Conservation (phyloP, 2,113 vertebrate species). For the Bos indicus region DNA sequence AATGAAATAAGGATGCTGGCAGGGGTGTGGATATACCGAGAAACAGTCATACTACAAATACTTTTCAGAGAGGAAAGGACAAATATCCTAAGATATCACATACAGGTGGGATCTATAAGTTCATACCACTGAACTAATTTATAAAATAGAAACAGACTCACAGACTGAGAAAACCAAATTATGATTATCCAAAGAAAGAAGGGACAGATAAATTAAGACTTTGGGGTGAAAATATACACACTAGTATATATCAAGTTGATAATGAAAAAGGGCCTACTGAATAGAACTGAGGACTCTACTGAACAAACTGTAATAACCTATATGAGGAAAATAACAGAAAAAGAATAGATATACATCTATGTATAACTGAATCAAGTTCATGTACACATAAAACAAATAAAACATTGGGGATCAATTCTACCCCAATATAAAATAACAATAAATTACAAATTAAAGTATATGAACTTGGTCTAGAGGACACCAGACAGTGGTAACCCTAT, state of each 20-base stretch:
- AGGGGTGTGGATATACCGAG: fast-evolving
- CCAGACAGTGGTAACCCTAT: background rate
- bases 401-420: background rate
- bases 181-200: background rate
- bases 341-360: background rate
- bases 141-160: background rate
- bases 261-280: background rate
- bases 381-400: background rate
- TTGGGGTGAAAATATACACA: background rate
- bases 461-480: background rate
- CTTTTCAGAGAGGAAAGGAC: background rate
- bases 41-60: background rate
- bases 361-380: background rate
- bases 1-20: background rate
- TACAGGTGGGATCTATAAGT: background rate
- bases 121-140: background rate
- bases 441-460: background rate
- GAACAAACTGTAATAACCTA: background rate
- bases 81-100: background rate
- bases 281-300: background rate
- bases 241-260: background rate
- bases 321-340: background rate
- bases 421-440: background rate
- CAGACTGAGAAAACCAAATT: background rate
- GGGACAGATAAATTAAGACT: background rate